phyloP scores from a whole-genome alignment of 53 echinoderm and acorn worm genomes.

The Stichopus horrens region DNA sequence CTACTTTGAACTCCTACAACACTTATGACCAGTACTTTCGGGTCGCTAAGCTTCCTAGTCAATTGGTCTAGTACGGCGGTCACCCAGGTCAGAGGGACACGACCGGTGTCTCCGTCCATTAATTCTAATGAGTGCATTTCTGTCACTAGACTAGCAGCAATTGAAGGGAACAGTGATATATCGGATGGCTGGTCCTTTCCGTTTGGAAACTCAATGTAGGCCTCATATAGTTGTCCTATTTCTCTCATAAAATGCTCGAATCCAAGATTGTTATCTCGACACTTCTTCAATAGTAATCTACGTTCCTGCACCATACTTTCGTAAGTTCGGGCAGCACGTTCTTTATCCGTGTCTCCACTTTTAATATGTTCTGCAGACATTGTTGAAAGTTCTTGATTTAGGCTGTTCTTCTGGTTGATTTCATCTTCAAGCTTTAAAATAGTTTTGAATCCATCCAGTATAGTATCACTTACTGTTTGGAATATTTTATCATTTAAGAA shows the following conservation, averaged over 20 bases:
- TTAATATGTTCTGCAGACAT: background rate
- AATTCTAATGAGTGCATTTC: background rate
- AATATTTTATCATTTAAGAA: constrained; percentile 21
- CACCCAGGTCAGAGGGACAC: constrained; percentile 18
- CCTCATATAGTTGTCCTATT: constrained; percentile 3
- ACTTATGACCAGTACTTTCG: constrained; percentile 10
- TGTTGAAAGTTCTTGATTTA: background rate
- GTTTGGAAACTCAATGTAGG: background rate
- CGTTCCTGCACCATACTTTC: background rate
- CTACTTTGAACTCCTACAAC: constrained; percentile 23
- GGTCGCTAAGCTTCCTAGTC: background rate
- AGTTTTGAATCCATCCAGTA: background rate
- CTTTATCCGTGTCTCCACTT: background rate
- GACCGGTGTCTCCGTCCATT: constrained; percentile 29
- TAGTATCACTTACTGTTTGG: background rate
- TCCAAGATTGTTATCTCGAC: constrained; percentile 21
- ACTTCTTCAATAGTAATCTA: background rate
- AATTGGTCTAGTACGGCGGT: background rate
- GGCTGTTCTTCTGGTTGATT: background rate
- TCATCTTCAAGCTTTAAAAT: constrained; percentile 23
- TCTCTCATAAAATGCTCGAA: constrained; percentile 19
- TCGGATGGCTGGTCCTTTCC: background rate
- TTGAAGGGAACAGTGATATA: background rate
- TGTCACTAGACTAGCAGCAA: background rate
- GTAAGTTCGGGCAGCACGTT: background rate